A percentile compares a stretch with the other conserved stretches of the same genome.
Evolutionary conservation across 2,797 vertebrate genomes (phyloP).

Genomic region (Notolabrus celidotus): DNA sequence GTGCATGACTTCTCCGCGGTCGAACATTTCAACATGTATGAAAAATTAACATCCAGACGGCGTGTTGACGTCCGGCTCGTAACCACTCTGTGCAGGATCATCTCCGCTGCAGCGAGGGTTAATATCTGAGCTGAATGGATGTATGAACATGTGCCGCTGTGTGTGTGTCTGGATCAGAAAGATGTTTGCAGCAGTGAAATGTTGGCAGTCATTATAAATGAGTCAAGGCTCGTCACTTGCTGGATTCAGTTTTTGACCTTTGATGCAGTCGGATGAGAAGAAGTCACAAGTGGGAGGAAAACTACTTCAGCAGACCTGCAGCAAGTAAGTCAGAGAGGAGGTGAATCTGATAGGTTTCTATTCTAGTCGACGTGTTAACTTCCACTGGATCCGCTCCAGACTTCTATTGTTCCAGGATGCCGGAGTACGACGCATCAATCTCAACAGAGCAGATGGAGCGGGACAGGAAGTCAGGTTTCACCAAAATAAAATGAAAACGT

Average conservation of each 20-base stretch:
- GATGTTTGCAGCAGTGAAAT: not conserved
- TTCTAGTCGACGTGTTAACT: no score
- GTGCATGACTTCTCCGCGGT: constrained; percentile 9
- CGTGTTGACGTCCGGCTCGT: not conserved
- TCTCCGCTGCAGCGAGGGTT: not conserved
- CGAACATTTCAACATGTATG: not conserved
- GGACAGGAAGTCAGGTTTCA: no score
- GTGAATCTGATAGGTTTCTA: no score
- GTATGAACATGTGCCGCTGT: not conserved
- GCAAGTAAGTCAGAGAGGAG: no score
- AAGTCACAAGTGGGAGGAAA: constrained; percentile 15
- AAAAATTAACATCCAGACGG: not conserved
- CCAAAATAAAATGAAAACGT: no score
- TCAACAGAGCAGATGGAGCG: no score
- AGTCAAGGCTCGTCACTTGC: not conserved
- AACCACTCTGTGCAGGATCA: not conserved
- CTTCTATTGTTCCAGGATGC: no score
- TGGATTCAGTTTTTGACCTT: not conserved
- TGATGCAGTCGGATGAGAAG: constrained; percentile 4
- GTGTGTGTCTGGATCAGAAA: not conserved
- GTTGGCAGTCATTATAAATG: constrained; percentile 1
- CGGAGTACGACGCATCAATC: no score
- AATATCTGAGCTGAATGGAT: not conserved
- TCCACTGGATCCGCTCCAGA: no score
- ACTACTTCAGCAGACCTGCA: not conserved